Conservation (phyloP, 2,888 invertebrate species). For the Coecobrya sp. region DNA sequence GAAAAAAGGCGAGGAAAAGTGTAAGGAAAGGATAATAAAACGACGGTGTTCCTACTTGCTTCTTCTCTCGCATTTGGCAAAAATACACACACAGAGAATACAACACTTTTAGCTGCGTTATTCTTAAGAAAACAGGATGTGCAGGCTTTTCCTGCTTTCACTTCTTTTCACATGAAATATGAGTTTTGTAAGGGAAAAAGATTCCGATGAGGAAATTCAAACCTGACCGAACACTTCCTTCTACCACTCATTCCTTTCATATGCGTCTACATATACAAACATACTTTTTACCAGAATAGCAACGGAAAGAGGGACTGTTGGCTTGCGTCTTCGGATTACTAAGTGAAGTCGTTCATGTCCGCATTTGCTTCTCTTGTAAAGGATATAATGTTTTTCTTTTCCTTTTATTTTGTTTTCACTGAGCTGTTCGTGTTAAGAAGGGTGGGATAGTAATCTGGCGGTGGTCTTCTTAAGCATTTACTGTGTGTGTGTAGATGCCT, state of each 20-base stretch:
- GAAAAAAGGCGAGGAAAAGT: neutral
- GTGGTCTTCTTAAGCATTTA: neutral
- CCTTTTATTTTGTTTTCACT: neutral
- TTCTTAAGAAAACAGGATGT: slow-evolving; percentile 67
- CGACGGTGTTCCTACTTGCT: slow-evolving; percentile 38
- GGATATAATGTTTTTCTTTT: neutral
- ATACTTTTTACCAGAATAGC: neutral
- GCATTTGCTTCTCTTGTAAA: slow-evolving; percentile 50
- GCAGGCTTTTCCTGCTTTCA: slow-evolving; percentile 73
- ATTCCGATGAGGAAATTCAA: slow-evolving; percentile 80
- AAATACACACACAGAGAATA: slow-evolving; percentile 1
- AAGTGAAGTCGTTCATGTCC: slow-evolving; percentile 22
- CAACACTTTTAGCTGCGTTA: slow-evolving; percentile 13
- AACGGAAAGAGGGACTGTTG: neutral
- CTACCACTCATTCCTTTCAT: slow-evolving; percentile 50
- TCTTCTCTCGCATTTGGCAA: slow-evolving; percentile 48
- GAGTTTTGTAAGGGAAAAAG: slow-evolving; percentile 75
- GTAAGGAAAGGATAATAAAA: slow-evolving; percentile 28
- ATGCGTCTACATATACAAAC: neutral
- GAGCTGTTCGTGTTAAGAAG: slow-evolving; percentile 46
- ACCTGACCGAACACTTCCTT: slow-evolving; percentile 77
- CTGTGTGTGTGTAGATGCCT: neutral
- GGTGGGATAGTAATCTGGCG: slow-evolving; percentile 15
- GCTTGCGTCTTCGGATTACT: slow-evolving; percentile 66
- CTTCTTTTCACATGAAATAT: slow-evolving; percentile 75